Base-by-base conservation (phyloP, 30 jellyfish, hydroid and myxozoan genomes). In the Nemopilema nomurai region DNA sequence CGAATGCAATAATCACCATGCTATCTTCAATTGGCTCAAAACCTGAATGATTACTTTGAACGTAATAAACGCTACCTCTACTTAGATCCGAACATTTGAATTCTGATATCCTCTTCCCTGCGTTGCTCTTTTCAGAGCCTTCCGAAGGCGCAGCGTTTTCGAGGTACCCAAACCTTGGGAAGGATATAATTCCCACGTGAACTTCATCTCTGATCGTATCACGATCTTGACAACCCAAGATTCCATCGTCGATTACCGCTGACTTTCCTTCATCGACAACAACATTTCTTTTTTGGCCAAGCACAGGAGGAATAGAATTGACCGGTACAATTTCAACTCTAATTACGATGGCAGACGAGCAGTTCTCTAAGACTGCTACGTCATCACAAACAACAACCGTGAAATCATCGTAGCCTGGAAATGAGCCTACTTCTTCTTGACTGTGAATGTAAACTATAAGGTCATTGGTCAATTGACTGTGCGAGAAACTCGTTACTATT, bases 81-180 rank as follows among this genome's bases (percentile, higher is more conserved):
- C 31, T 49, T 16, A 83, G 16, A 63, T 83, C 92, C 16, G 86
- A 83, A 66, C 86, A 83, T 49, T 69, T 64, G 71, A 83, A 83
- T 24, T 62, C 82, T 1, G 92, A 67, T 51, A 83, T 83, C 20
- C 65, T 85, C 53, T 50, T 24, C 4, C 92, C 92, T 16, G 87
- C 75, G 49, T 83, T 83, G 71, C 92, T 83, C 25, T 53, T 57
- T 49, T 83, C 92, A 0, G 92, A 83, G 32, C 92, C 92, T 30
- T 51, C 82, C 0, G 92, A 72, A 26, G 92, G 92, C 33, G 92
- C 64, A 76, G 71, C 57, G 28, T 83, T 83, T 49, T 83, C 92
- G 1, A 83, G 49, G 81, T 20, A 83, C 24, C 92, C 92, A 33
- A 83, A 57, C 75, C 41, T 53, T 1, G 92, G 87, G 33, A 83